phyloP scores from a whole-genome alignment of 1,140 invertebrate species.

The Dendroctonus valens region DNA sequence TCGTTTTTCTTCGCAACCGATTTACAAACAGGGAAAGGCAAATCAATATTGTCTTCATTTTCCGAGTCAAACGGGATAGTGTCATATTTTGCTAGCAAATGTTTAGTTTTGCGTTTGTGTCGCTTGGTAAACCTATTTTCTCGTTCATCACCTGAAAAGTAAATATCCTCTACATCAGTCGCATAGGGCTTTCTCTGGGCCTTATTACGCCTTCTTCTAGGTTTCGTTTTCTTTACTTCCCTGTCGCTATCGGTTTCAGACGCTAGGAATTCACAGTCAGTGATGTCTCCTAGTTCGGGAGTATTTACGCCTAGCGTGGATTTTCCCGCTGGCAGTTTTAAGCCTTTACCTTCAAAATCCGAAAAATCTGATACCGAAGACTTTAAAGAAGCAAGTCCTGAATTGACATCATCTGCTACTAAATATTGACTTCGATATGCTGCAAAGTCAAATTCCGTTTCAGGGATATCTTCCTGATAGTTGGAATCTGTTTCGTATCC shows the following conservation, averaged over 20 bases:
- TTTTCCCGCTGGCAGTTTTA: no score
- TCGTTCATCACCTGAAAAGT: constrained; percentile 51
- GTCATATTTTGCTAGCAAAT: constrained; percentile 5
- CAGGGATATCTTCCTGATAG: constrained; percentile 25
- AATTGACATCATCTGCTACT: constrained; percentile 10
- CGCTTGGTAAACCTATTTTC: not conserved
- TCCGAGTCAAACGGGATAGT: constrained; percentile 33
- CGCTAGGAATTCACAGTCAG: constrained; percentile 45
- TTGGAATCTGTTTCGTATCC: constrained; percentile 43
- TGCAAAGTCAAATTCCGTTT: constrained; percentile 20
- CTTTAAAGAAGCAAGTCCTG: not conserved
- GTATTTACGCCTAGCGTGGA: not conserved
- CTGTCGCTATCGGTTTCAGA: constrained; percentile 38
- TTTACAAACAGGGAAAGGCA: constrained; percentile 38
- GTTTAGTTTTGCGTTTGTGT: constrained; percentile 12
- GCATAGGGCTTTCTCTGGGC: constrained; percentile 43
- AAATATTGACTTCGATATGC: constrained; percentile 22
- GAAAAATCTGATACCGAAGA: constrained; percentile 2
- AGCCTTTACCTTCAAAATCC: not conserved
- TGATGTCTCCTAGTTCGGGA: constrained; percentile 15
- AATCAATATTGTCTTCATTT: constrained; percentile 27
- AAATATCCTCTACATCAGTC: constrained; percentile 55
- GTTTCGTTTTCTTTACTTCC: constrained; percentile 27
- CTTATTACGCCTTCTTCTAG: constrained; percentile 9
- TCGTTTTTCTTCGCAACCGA: constrained; percentile 26